Evolutionary conservation across 2,113 vertebrate species (phyloP).

Genomic region (Aldabrachelys gigantea): DNA sequence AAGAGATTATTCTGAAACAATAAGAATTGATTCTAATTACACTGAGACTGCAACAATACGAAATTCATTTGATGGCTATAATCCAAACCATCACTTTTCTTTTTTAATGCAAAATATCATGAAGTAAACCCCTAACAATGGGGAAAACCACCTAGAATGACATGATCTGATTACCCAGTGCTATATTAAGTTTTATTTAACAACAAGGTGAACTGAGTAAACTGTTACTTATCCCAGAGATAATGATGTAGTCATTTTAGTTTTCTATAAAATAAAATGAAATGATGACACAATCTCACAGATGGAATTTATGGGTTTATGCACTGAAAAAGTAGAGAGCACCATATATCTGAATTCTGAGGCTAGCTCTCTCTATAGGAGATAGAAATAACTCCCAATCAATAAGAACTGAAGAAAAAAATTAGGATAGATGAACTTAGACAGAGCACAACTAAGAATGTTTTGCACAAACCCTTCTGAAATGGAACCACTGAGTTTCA

Average conservation of each 20-base stretch:
- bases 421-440: background rate
- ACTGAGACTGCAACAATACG: background rate
- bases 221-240: background rate
- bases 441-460: background rate
- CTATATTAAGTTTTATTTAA: background rate
- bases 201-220: background rate
- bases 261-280: background rate
- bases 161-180: background rate
- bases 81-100: background rate
- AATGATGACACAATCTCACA: background rate
- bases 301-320: background rate
- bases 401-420: background rate
- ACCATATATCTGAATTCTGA: background rate
- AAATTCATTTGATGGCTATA: background rate
- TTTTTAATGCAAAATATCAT: background rate
- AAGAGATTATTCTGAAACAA: background rate
- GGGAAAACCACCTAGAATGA: background rate
- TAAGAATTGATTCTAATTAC: background rate
- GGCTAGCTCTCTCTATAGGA: background rate
- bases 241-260: background rate
- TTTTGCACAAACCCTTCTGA: background rate
- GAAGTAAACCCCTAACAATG: background rate
- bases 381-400: background rate
- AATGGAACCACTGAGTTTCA: background rate
- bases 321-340: background rate